phyloP scores from a whole-genome alignment of 92 coral and sea anemone genomes.

The Epizoanthus scotinus region DNA sequence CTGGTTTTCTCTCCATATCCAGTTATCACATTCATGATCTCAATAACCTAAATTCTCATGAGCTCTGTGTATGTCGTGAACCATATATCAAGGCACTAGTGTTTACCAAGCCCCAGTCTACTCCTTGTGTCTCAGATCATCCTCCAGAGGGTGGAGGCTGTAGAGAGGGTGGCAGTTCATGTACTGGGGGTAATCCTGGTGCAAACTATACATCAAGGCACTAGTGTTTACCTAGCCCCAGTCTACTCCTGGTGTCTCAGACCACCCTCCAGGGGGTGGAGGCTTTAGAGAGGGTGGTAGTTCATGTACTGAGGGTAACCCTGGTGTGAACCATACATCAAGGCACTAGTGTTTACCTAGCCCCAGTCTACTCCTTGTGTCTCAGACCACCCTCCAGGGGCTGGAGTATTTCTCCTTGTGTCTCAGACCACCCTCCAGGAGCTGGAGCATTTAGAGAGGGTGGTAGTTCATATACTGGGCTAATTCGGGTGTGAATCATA shows the following conservation, averaged over 20 bases:
- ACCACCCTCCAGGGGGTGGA: conserved; percentile 91
- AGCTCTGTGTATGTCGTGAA: too few species aligned
- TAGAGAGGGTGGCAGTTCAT: conserved; percentile 86
- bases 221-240: conserved; percentile 67
- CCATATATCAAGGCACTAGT: not conserved
- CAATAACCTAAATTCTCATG: too few species aligned
- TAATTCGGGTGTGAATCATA: not conserved
- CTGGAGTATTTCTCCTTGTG: conserved; percentile 86
- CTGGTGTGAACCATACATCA: conserved; percentile 38
- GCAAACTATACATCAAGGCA: not conserved
- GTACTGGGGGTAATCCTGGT: too few species aligned
- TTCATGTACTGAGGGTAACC: conserved; percentile 77
- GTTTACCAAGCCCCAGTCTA: conserved; percentile 76
- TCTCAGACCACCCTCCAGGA: conserved; percentile 76
- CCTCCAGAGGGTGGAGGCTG: conserved; percentile 96
- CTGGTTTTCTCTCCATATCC: too few species aligned
- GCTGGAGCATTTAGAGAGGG: conserved; percentile 97
- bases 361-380: conserved; percentile 86
- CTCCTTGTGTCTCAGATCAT: conserved; percentile 65
- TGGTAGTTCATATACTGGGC: conserved; percentile 70
- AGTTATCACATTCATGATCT: too few species aligned
- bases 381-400: conserved; percentile 81
- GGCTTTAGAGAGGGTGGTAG: conserved; percentile 93
- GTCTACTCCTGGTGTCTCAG: conserved; percentile 68
- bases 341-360: not conserved